A percentile compares a stretch with the other conserved stretches of the same genome.
Conservation (phyloP, 1,140 invertebrate genomes). For the Platyura marginata region DNA sequence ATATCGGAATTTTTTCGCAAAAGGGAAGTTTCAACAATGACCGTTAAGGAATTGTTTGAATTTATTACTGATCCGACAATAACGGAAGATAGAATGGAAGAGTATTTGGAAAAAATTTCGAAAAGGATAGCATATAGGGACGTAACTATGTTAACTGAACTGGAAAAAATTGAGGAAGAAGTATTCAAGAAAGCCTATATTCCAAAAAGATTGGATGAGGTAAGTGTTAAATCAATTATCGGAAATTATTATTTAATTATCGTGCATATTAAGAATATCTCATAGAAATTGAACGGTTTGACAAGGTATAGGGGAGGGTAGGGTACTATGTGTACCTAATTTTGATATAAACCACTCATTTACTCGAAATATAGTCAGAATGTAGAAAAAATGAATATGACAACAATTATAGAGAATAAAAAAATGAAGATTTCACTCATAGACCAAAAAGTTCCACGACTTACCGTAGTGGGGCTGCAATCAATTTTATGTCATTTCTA, state of each 20-base stretch:
- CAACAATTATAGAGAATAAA: too few species aligned
- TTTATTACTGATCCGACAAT: conserved; percentile 86
- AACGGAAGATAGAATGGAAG: conserved; percentile 63
- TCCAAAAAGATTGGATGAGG: conserved; percentile 83
- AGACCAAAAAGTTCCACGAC: too few species aligned
- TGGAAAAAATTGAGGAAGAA: conserved; percentile 62
- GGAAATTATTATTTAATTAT: not conserved
- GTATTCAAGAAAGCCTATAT: conserved; percentile 92
- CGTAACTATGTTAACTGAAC: conserved; percentile 39
- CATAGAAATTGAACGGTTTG: too few species aligned
- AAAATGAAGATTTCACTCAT: too few species aligned
- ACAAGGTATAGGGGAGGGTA: too few species aligned
- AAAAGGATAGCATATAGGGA: conserved; percentile 38
- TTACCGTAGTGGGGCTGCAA: too few species aligned
- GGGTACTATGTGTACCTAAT: too few species aligned
- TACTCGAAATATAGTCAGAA: too few species aligned
- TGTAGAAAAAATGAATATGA: too few species aligned
- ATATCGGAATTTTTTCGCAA: conserved; percentile 85
- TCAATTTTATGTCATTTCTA: too few species aligned
- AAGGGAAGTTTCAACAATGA: conserved; percentile 73
- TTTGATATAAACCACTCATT: too few species aligned
- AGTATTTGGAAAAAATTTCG: conserved; percentile 51
- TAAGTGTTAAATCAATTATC: conserved; percentile 19
- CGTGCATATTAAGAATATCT: too few species aligned
- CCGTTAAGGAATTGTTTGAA: conserved; percentile 83